Evolutionary conservation across 2,797 vertebrate species (phyloP).

Genomic region (Thalassophryne amazonica): DNA sequence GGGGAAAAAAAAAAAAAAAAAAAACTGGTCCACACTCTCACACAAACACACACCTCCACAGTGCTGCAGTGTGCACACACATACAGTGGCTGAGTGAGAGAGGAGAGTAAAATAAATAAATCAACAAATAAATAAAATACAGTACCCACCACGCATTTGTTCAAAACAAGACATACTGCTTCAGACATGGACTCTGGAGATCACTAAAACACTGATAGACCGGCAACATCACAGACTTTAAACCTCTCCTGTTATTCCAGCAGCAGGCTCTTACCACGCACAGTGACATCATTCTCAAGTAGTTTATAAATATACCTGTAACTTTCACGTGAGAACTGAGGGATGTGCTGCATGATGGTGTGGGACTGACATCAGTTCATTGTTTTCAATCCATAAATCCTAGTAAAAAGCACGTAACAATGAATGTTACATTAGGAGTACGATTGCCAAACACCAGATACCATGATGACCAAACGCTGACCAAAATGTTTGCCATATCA

Average conservation of each 20-base stretch:
- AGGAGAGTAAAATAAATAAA: conserved; percentile 51
- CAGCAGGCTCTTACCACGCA: conserved; percentile 1
- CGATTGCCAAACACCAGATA: conserved; percentile 50
- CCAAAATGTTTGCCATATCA: conserved; percentile 48
- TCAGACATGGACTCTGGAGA: conserved; percentile 6
- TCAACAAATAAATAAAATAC: no score
- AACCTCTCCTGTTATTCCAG: conserved; percentile 6
- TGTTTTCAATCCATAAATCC: conserved; percentile 16
- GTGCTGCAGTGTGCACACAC: conserved; percentile 70
- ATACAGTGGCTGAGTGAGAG: conserved; percentile 51
- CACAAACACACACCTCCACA: conserved; percentile 77
- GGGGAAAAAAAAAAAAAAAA: conserved; percentile 44
- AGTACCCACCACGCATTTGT: conserved; percentile 27
- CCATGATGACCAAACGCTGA: conserved; percentile 39
- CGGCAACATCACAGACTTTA: background rate
- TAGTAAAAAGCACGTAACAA: conserved; percentile 31
- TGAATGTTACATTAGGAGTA: conserved; percentile 47
- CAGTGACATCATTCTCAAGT: conserved; percentile 1
- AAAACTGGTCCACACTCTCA: conserved; percentile 69
- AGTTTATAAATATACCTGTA: conserved; percentile 5
- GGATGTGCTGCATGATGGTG: background rate
- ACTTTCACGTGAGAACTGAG: background rate
- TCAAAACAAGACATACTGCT: conserved; percentile 23
- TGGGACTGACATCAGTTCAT: background rate
- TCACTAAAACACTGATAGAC: conserved; percentile 5